phyloP scores from a whole-genome alignment of 1,140 invertebrate species.

The Aethina tumida region DNA sequence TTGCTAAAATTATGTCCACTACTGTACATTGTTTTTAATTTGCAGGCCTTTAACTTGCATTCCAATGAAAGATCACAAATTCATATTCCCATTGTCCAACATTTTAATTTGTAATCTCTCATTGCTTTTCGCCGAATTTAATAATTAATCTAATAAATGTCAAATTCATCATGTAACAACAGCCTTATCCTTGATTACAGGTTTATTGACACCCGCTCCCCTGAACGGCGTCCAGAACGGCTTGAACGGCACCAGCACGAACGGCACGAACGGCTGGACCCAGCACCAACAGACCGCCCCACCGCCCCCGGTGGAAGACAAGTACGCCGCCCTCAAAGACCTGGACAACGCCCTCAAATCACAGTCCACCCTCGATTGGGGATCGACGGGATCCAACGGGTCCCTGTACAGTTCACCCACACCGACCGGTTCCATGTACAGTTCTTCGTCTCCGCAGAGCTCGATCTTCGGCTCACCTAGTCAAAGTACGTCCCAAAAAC shows the following conservation, averaged over 20 bases:
- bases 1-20: too few species aligned
- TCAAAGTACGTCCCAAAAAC: conserved; percentile 27
- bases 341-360: conserved; percentile 45
- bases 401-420: conserved; percentile 34
- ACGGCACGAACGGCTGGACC: background rate
- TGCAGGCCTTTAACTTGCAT: too few species aligned
- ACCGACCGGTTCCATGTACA: conserved; percentile 33
- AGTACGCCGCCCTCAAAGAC: conserved; percentile 74
- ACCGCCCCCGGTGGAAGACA: conserved; percentile 51
- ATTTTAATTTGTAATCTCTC: too few species aligned
- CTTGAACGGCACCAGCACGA: background rate
- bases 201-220: conserved; percentile 2
- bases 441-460: conserved; percentile 32
- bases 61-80: too few species aligned
- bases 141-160: too few species aligned
- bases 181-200: too few species aligned
- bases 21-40: too few species aligned
- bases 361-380: conserved; percentile 29
- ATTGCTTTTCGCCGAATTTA: too few species aligned
- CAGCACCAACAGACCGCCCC: conserved; percentile 7
- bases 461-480: conserved; percentile 35
- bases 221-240: conserved; percentile 10
- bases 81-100: too few species aligned
- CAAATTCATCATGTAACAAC: too few species aligned
- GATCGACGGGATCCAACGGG: conserved; percentile 28